Conservation (phyloP, 2,888 invertebrate species). For the Onthophagus sagittarius region DNA sequence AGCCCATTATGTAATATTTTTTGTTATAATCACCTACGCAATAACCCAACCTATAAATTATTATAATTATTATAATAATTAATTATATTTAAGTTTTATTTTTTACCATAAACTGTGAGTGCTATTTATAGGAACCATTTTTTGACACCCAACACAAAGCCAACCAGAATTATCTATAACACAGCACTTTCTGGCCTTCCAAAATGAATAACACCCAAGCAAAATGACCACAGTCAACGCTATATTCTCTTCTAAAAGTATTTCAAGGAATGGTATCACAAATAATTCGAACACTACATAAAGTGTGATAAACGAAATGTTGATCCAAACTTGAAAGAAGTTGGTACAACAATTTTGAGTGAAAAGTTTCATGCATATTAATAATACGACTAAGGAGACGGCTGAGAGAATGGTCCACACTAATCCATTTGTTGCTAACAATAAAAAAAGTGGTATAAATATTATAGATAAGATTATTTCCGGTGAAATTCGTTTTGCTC, state of each 20-base stretch:
- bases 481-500: slow-evolving; percentile 54
- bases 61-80: slow-evolving; percentile 35
- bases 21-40: slow-evolving; percentile 81
- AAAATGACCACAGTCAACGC: slow-evolving; percentile 53
- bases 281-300: slow-evolving; percentile 66
- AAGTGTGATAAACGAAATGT: slow-evolving; percentile 63
- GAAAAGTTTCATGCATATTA: slow-evolving; percentile 17
- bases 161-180: slow-evolving; percentile 34
- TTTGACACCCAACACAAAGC: slow-evolving; percentile 52
- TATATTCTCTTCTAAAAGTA: slow-evolving; percentile 63
- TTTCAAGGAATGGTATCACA: slow-evolving; percentile 69
- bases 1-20: slow-evolving; percentile 66
- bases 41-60: slow-evolving; percentile 66
- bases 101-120: slow-evolving; percentile 18
- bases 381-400: slow-evolving; percentile 34
- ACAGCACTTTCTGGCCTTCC: slow-evolving; percentile 40
- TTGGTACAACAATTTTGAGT: slow-evolving; percentile 53
- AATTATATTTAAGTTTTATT: slow-evolving; percentile 11
- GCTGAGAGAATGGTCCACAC: slow-evolving; percentile 44
- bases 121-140: slow-evolving; percentile 58
- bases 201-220: slow-evolving; percentile 49
- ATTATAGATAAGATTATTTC: slow-evolving; percentile 53
- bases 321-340: slow-evolving; percentile 73
- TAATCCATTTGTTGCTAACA: slow-evolving; percentile 51
- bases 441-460: slow-evolving; percentile 49